These are phyloP conservation scores for Altica lythri DNA, from an alignment of 2,888 invertebrate species.

Conservation along the genomic window DNA sequence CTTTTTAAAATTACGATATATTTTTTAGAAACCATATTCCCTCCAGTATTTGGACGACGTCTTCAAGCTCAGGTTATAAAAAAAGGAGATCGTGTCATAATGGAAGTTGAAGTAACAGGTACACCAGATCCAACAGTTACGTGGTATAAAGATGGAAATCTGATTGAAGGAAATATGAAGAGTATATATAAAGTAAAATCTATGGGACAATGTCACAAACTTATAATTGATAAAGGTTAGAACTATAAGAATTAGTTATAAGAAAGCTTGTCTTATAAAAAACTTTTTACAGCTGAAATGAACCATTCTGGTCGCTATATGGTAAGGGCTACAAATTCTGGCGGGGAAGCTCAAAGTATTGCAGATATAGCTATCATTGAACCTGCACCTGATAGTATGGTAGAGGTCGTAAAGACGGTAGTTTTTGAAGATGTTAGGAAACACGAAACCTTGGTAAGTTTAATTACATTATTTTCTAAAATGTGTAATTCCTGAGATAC, in stretches of 20 bases:
- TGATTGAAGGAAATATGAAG: conserved; percentile 62
- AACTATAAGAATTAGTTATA: neutral
- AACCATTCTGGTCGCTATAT: conserved; percentile 77
- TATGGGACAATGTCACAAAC: conserved; percentile 70
- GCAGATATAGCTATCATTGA: conserved; percentile 78
- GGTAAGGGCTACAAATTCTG: conserved; percentile 74
- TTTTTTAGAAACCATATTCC: conserved; percentile 73
- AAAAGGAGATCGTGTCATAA: conserved; percentile 70
- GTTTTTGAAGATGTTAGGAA: conserved; percentile 64
- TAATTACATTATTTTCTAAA: conserved; percentile 2
- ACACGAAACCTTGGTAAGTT: conserved; percentile 57
- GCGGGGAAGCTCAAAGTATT: conserved; percentile 82
- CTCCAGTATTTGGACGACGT: conserved; percentile 79
- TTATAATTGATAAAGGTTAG: conserved; percentile 74
- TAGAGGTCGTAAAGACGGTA: conserved; percentile 69
- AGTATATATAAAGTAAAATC: conserved; percentile 64
- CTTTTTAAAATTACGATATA: neutral
- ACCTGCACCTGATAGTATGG: conserved; percentile 69
- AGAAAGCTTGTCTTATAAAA: neutral
- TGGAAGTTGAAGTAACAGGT: conserved; percentile 81
- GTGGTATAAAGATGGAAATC: conserved; percentile 75
- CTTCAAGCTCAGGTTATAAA: conserved; percentile 76
- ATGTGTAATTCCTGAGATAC: neutral
- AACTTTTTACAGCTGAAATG: conserved; percentile 59
- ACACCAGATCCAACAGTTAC: conserved; percentile 74